phyloP scores from a whole-genome alignment of 1,140 invertebrate species.

The Ladona fulva region DNA sequence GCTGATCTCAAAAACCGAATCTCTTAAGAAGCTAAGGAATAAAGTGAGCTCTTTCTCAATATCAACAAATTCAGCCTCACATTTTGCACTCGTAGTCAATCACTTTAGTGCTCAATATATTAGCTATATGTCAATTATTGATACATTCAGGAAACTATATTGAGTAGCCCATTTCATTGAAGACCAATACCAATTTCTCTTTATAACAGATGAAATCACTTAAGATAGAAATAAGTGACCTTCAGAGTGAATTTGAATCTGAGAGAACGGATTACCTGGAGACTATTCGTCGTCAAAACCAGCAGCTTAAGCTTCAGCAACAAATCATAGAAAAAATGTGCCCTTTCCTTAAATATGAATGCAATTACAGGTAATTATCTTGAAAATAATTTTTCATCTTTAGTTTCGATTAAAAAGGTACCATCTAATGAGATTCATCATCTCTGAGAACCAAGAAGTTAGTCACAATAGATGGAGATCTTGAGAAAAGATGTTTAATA shows the following conservation, averaged over 20 bases:
- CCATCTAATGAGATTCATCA: too few relatives aligned
- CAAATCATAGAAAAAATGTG: conserved; percentile 62
- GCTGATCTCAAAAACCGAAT: conserved; percentile 58
- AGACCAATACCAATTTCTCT: too few relatives aligned
- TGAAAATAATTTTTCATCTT: conserved; percentile 12
- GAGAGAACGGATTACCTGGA: conserved; percentile 78
- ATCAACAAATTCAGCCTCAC: background rate
- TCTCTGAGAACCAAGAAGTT: too few relatives aligned
- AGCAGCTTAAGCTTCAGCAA: conserved; percentile 57
- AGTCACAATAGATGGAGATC: too few relatives aligned
- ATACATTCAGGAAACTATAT: too few relatives aligned
- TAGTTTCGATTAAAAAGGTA: too few relatives aligned
- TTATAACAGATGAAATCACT: conserved; percentile 44
- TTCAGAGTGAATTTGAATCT: conserved; percentile 75
- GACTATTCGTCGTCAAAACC: conserved; percentile 68
- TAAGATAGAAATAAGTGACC: conserved; percentile 64
- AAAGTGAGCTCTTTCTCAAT: conserved; percentile 48
- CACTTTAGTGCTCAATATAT: too few relatives aligned
- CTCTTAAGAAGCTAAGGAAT: conserved; percentile 56
- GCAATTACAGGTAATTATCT: conserved; percentile 53
- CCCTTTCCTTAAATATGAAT: conserved; percentile 61
- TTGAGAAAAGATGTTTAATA: too few relatives aligned
- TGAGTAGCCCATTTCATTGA: too few relatives aligned
- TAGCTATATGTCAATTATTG: too few relatives aligned
- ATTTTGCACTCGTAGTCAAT: too few relatives aligned